These are phyloP conservation scores for Psilopsiagon aurifrons DNA, from an alignment of 2,113 vertebrate species.

Conservation along the genomic window DNA sequence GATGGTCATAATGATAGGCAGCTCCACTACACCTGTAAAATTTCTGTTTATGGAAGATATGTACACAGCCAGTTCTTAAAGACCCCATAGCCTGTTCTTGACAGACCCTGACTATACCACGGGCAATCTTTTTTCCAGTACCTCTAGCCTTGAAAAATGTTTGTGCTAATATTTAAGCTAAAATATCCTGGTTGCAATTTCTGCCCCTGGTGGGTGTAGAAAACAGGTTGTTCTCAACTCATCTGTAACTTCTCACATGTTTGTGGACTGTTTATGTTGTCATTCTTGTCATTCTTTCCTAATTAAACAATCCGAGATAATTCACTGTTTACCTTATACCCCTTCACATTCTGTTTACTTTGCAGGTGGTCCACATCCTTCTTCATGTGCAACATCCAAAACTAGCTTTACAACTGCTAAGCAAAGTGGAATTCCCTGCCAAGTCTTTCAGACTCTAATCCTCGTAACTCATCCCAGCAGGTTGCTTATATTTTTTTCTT, in stretches of 20 bases:
- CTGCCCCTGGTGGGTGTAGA: background rate
- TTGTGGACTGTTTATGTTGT: background rate
- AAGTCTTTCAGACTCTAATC: constrained; percentile 20
- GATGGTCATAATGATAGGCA: background rate
- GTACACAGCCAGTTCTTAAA: background rate
- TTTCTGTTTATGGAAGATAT: background rate
- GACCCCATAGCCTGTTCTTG: background rate
- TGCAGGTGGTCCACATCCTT: background rate
- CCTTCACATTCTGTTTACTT: background rate
- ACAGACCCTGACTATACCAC: background rate
- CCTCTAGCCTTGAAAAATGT: background rate
- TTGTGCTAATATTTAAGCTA: background rate
- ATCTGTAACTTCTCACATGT: background rate
- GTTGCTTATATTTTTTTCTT: background rate
- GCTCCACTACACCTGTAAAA: background rate
- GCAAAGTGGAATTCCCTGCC: constrained; percentile 31
- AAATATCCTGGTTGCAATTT: background rate
- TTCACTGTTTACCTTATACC: background rate
- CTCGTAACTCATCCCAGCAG: background rate
- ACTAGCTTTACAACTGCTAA: background rate
- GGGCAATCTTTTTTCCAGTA: background rate
- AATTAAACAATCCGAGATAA: background rate
- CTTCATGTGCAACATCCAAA: background rate
- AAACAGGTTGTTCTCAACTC: background rate
- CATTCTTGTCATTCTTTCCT: background rate